Evolutionary conservation across 2,888 invertebrate genomes (phyloP), one percentile per base, ranked within the genome.

Genomic region (Pilophorus perplexus): DNA sequence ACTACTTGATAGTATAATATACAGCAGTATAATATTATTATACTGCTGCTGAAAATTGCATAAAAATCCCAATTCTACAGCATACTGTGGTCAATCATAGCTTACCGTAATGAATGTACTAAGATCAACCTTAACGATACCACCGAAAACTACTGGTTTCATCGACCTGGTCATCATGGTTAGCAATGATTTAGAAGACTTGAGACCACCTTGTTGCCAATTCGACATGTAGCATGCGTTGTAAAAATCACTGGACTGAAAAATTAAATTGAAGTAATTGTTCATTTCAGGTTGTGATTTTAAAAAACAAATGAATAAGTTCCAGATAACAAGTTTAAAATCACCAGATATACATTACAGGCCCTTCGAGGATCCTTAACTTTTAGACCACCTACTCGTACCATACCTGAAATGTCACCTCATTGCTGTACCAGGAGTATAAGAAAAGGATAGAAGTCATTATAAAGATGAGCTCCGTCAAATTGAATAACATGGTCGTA

Each of bases 391-490:
- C n/a, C n/a, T n/a, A n/a, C n/a, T n/a, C n/a, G n/a, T n/a, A n/a
- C 8, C 23, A 46, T 57, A 68, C 68, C 64, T 68, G 66, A 22
- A 57, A 38, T 18, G 57, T 64, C 8, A 68, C 57, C 42, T 68
- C 68, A 52, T 68, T 68, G 42, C 68, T 68, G 37, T 68, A 68
- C 68, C 68, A 68, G 18, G 64, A 67, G 33, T 66, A 68, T 23
- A 66, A 59, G 42, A 55, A 68, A 2, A 68, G 59, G 8, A 55
- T 67, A 33, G 52, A 27, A 8, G 64, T 52, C 14, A 68, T 57
- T 1, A 67, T 57, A 12, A 44, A 16, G 3, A 38, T 57, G 10
- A 57, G 33, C 37, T 67, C 67, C 33, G 54, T 37, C 10, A 68
- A 52, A 23, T 66, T 67, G 28, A 64, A 23, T 1, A 68, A 22